Evolutionary conservation across 2,888 invertebrate species (phyloP), one percentile per base, ranked within the genome.

Genomic region (Drosophila bunnanda): DNA sequence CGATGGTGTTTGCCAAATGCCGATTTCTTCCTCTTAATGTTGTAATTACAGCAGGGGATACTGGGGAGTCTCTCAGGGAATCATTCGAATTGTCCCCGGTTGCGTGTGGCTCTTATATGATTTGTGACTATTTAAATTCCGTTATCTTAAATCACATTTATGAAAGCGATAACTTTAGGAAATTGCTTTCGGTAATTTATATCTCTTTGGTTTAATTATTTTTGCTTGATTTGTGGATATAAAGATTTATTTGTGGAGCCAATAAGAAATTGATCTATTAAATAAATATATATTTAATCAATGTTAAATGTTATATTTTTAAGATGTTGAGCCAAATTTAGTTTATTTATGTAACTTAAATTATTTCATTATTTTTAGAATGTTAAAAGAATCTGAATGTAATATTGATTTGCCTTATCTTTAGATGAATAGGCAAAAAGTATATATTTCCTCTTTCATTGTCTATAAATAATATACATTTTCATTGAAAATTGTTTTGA

Each of bases 1-100:
- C 80, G 80, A 56, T 79, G 77, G 52, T 79, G 77, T 75, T 75
- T 84, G 46, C 65, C 67, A 54, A 77, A 67, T 75, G 68, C 78
- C 70, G 22, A 50, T 77, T 75, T 61, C 50, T 43, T 57, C 34
- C 53, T 34, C 43, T 38, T 64, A 43, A 41, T 36, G 20, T 64
- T 52, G 59, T 67, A 56, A 67, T 67, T 67, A 67, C 67, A 39
- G 15, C 5, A n/a, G 6, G 30, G 2, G 10, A 25, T 8, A 13
- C 13, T 13, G 4, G 30, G 12, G 48, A 30, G 10, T 13, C 17
- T 17, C 22, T 15, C 12, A 8, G 15, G 34, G 30, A 36, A 17
- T 66, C 55, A 55, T 55, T 48, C 34, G 39, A 55, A 43, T 17
- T 66, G 38, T 46, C 30, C 9, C 25, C 17, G 10, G 15, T 13